A percentile compares a stretch with the other conserved stretches of the same genome.
Conservation (phyloP, 2,888 invertebrate genomes). For the Baccha elongata region DNA sequence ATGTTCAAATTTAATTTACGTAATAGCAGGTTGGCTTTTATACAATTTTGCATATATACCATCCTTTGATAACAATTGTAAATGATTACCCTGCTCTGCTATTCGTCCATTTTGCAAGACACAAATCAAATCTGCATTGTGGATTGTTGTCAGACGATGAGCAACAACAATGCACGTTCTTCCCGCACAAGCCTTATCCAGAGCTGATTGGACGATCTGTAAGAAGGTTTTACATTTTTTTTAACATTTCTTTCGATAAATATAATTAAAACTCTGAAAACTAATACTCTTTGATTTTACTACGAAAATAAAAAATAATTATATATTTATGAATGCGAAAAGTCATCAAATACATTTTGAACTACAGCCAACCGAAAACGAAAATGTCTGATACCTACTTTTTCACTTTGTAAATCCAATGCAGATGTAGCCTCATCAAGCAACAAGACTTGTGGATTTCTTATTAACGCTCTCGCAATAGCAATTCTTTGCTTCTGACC, state of each 20-base stretch:
- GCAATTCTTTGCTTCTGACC: slow-evolving; percentile 93
- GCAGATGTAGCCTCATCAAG: slow-evolving; percentile 90
- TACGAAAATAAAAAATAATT: too few relatives aligned
- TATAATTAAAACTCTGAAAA: too few relatives aligned
- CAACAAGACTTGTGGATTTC: slow-evolving; percentile 86
- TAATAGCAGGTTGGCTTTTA: slow-evolving; percentile 83
- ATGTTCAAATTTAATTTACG: too few relatives aligned
- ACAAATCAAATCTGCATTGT: slow-evolving; percentile 92
- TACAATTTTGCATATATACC: slow-evolving; percentile 87
- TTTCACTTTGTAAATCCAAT: slow-evolving; percentile 88
- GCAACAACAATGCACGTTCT: slow-evolving; percentile 94
- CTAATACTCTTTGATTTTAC: too few relatives aligned
- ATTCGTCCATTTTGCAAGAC: slow-evolving; percentile 90
- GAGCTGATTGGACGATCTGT: slow-evolving; percentile 90
- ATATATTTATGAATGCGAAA: too few relatives aligned
- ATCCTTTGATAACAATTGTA: slow-evolving; percentile 85
- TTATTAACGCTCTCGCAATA: slow-evolving; percentile 88
- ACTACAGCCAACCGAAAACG: too few relatives aligned
- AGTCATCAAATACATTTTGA: too few relatives aligned
- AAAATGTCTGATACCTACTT: slow-evolving; percentile 85
- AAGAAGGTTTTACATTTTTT: too few relatives aligned
- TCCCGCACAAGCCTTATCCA: slow-evolving; percentile 90
- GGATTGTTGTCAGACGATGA: slow-evolving; percentile 91
- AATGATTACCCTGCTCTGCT: slow-evolving; percentile 89
- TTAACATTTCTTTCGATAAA: too few relatives aligned